phyloP scores from a whole-genome alignment of 2,113 vertebrate genomes.

The Takifugu bimaculatus region DNA sequence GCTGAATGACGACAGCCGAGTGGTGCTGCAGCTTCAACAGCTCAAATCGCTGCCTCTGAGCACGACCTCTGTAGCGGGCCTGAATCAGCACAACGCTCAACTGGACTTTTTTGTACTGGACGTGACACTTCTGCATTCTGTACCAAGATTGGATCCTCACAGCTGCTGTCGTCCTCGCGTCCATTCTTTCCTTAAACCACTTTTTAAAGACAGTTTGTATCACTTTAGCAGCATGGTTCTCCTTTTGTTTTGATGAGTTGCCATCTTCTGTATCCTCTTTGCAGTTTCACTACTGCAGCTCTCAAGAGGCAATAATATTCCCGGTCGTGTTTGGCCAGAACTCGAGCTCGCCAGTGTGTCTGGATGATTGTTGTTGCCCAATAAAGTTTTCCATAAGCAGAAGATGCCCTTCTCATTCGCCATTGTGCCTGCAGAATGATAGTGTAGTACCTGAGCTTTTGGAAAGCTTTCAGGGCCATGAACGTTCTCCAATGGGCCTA shows the following conservation, averaged over 20 bases:
- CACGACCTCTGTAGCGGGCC: conserved; percentile 76
- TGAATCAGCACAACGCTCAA: conserved; percentile 75
- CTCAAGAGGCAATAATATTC: conserved; percentile 66
- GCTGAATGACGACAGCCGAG: conserved; percentile 80
- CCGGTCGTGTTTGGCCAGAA: conserved; percentile 60
- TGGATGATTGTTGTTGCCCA: conserved; percentile 78
- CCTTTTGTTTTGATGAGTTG: conserved; percentile 59
- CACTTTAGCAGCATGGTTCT: conserved; percentile 64
- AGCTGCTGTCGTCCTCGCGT: conserved; percentile 64
- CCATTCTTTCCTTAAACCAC: conserved; percentile 66
- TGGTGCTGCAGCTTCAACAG: conserved; percentile 54
- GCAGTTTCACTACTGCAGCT: conserved; percentile 69
- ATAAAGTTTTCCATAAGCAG: conserved; percentile 62
- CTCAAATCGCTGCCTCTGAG: conserved; percentile 48
- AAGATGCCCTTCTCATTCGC: conserved; percentile 75
- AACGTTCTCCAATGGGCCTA: conserved; percentile 83
- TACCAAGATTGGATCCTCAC: conserved; percentile 85
- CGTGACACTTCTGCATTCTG: conserved; percentile 48
- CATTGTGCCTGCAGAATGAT: conserved; percentile 79
- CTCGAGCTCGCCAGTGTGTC: conserved; percentile 61
- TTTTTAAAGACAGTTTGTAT: conserved; percentile 79
- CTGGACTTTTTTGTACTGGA: conserved; percentile 56
- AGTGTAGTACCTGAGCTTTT: conserved; percentile 67
- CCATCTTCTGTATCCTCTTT: conserved; percentile 79
- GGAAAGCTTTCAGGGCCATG: conserved; percentile 66